Percentiles rank a stretch among this genome's conserved stretches.
These are phyloP conservation scores for Saxidomus purpurata DNA, from an alignment of 1,140 invertebrate species.

Conservation along the genomic window DNA sequence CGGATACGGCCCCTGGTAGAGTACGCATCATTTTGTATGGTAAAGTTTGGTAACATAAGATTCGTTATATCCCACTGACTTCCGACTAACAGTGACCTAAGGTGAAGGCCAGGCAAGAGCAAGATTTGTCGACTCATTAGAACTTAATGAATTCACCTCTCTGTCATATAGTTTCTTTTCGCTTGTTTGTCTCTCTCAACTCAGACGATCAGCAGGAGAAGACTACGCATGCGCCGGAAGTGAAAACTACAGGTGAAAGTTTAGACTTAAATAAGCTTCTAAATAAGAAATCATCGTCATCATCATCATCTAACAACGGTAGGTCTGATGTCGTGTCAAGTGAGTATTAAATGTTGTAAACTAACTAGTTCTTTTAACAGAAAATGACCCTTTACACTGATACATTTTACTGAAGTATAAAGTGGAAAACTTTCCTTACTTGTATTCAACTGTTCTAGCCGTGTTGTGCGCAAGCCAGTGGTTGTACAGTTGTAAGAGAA, in stretches of 20 bases:
- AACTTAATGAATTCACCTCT: conserved; percentile 55
- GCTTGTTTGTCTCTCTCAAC: conserved; percentile 93
- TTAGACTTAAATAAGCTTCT: conserved; percentile 56
- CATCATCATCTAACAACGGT: conserved; percentile 59
- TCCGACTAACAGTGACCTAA: conserved; percentile 51
- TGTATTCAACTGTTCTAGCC: too few relatives aligned
- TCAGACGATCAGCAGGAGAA: conserved; percentile 88
- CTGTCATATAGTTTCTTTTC: conserved; percentile 90
- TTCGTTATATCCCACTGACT: background rate
- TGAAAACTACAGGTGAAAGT: conserved; percentile 59
- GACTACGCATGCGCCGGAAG: conserved; percentile 62
- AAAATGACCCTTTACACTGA: too few relatives aligned
- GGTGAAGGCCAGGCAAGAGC: conserved; percentile 59
- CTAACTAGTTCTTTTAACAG: too few relatives aligned
- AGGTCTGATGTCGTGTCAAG: background rate
- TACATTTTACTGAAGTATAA: too few relatives aligned
- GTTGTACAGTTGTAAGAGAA: too few relatives aligned
- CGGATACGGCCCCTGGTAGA: too few relatives aligned
- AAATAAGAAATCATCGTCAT: conserved; percentile 53
- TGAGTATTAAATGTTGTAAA: background rate
- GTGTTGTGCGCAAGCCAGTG: too few relatives aligned
- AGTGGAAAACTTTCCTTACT: too few relatives aligned
- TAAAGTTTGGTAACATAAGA: background rate
- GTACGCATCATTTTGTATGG: too few relatives aligned
- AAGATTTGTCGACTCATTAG: conserved; percentile 42